Conservation (phyloP, 2,113 vertebrate species). For the Nyctibius bracteatus region DNA sequence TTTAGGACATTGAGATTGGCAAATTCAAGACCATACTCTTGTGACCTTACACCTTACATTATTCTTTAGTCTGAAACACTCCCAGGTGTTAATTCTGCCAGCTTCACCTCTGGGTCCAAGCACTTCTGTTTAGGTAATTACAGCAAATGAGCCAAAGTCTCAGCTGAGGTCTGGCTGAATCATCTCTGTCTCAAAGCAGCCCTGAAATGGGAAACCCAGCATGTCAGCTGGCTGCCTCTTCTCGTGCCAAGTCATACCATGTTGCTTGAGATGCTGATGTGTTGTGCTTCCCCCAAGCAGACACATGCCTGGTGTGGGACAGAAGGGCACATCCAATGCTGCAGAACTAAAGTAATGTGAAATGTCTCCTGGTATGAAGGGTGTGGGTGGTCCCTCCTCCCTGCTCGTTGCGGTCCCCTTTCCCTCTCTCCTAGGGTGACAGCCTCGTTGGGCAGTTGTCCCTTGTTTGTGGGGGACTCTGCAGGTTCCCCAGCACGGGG, state of each 20-base stretch:
- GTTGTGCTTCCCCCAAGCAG: not conserved
- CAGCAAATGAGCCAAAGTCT: not conserved
- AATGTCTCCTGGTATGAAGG: not conserved
- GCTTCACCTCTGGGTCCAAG: not conserved
- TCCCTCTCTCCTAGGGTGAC: not conserved
- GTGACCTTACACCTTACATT: not conserved
- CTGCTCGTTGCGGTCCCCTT: not conserved
- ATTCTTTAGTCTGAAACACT: not conserved
- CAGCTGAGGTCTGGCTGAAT: not conserved
- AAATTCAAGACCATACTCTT: accelerated
- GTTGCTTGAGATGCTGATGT: not conserved
- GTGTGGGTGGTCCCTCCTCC: not conserved
- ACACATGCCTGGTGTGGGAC: not conserved
- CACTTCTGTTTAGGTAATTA: not conserved
- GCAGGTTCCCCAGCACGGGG: not conserved
- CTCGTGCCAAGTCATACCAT: accelerated
- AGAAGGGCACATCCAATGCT: not conserved
- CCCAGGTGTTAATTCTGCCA: not conserved
- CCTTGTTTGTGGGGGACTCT: not conserved
- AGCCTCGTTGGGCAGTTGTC: not conserved
- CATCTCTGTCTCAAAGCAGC: not conserved
- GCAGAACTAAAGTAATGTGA: not conserved
- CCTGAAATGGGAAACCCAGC: not conserved
- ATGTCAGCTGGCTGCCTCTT: not conserved
- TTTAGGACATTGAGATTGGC: not conserved